These are phyloP conservation scores for Silurus meridionalis DNA, from an alignment of 2,113 vertebrate genomes.

Conservation along the genomic window DNA sequence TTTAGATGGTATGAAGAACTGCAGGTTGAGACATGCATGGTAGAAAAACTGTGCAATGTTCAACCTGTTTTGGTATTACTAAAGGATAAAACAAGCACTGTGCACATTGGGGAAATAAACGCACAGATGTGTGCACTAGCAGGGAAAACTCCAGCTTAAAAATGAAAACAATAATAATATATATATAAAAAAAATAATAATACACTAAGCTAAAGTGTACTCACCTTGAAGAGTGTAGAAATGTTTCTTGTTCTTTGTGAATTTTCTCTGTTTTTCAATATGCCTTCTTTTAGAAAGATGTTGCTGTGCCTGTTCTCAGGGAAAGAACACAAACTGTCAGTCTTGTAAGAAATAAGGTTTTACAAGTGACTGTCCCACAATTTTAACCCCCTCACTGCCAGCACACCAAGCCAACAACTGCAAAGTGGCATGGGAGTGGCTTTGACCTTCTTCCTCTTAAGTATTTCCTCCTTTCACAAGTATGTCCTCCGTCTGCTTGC, in stretches of 20 bases:
- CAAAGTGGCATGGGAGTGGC: background rate
- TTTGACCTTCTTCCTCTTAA: background rate
- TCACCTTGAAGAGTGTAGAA: conserved; percentile 28
- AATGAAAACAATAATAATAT: background rate
- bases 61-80: background rate
- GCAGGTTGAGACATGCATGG: conserved; percentile 25
- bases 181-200: no score
- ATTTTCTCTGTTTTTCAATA: background rate
- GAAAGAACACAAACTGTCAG: conserved; percentile 32
- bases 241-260: background rate
- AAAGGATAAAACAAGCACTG: background rate
- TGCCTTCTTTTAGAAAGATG: background rate
- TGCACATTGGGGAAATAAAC: background rate
- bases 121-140: background rate
- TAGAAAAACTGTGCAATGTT: background rate
- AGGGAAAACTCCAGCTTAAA: background rate
- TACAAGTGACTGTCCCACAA: background rate
- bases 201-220: background rate
- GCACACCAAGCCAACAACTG: background rate
- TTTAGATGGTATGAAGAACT: no score
- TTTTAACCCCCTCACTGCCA: conserved; percentile 49
- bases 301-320: conserved; percentile 6
- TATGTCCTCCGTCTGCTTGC: background rate
- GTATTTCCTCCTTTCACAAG: background rate
- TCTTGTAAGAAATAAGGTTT: background rate